Percentiles rank a stretch among this genome's conserved stretches.
phyloP scores from a whole-genome alignment of 2,113 vertebrate species.

The Sphyrna mokarran region DNA sequence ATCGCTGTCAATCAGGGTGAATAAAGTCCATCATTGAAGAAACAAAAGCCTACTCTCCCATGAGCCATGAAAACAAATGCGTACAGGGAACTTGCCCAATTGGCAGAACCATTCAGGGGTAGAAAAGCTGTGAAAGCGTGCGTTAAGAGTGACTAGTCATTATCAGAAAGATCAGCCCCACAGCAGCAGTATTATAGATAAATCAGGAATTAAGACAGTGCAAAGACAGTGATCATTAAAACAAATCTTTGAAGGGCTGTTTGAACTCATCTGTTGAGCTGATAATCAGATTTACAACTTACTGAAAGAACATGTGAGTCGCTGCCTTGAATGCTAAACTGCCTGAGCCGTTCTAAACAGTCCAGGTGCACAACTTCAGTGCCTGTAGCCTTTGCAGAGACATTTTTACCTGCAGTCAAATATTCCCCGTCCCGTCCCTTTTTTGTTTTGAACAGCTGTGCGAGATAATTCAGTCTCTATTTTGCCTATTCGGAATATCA shows the following conservation, averaged over 20 bases:
- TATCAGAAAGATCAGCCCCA: conserved; percentile 48
- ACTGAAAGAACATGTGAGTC: conserved; percentile 40
- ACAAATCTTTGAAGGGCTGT: conserved; percentile 47
- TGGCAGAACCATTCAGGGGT: conserved; percentile 25
- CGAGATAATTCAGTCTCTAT: conserved; percentile 53
- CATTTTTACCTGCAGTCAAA: conserved; percentile 53
- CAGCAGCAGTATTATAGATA: conserved; percentile 46
- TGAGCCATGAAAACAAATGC: not conserved
- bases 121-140: conserved; percentile 41
- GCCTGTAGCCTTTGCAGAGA: conserved; percentile 50
- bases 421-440: conserved; percentile 45
- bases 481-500: conserved; percentile 47
- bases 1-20: not conserved
- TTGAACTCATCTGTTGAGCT: conserved; percentile 49
- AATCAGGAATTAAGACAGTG: conserved; percentile 53
- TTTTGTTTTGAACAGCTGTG: conserved; percentile 55
- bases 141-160: conserved; percentile 52
- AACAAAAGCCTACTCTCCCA: not conserved
- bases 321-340: conserved; percentile 41
- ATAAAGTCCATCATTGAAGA: not conserved
- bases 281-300: conserved; percentile 56
- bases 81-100: not conserved
- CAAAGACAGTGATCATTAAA: conserved; percentile 52
- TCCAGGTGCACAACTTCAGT: conserved; percentile 61
- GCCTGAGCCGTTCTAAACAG: conserved; percentile 51